These are phyloP conservation scores for Amia ocellicauda DNA, from an alignment of 2,113 vertebrate species.

Conservation along the genomic window DNA sequence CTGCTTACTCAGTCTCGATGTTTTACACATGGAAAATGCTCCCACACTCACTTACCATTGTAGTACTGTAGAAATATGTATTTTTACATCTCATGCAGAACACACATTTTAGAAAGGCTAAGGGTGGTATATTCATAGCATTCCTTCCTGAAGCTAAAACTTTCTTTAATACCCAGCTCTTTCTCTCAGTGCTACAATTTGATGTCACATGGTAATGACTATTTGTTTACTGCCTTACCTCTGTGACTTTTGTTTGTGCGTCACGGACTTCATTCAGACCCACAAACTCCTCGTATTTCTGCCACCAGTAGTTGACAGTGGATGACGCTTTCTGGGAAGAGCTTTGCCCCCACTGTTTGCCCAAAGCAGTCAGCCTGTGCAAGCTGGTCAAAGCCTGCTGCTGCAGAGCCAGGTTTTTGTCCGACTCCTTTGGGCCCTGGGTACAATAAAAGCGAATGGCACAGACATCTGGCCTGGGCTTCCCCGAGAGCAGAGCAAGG, in stretches of 20 bases:
- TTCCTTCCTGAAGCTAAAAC: too few species aligned
- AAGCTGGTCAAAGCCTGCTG: conserved; percentile 41
- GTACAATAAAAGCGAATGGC: conserved; percentile 60
- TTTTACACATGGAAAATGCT: too few species aligned
- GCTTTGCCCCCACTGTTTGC: conserved; percentile 64
- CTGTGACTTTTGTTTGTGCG: conserved; percentile 85
- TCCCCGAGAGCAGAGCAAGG: conserved; percentile 35
- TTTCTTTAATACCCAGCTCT: too few species aligned
- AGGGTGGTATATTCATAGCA: too few species aligned
- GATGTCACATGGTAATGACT: too few species aligned
- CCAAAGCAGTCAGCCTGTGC: conserved; percentile 58
- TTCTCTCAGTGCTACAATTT: too few species aligned
- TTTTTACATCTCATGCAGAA: too few species aligned
- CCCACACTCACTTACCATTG: too few species aligned
- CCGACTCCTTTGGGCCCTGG: conserved; percentile 43
- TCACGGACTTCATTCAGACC: conserved; percentile 85
- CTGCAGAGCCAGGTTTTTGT: conserved; percentile 45
- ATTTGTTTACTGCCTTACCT: conserved; percentile 78
- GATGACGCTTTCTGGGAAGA: conserved; percentile 53
- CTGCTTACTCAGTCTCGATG: too few species aligned
- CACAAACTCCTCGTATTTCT: conserved; percentile 89
- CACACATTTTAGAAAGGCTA: too few species aligned
- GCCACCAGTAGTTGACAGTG: conserved; percentile 79
- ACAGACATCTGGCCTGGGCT: conserved; percentile 39
- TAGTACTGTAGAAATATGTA: too few species aligned